Percentiles rank a stretch among this genome's conserved stretches.
Evolutionary conservation across 2,888 invertebrate species (phyloP).

Genomic region (Yponomeuta malinellus): DNA sequence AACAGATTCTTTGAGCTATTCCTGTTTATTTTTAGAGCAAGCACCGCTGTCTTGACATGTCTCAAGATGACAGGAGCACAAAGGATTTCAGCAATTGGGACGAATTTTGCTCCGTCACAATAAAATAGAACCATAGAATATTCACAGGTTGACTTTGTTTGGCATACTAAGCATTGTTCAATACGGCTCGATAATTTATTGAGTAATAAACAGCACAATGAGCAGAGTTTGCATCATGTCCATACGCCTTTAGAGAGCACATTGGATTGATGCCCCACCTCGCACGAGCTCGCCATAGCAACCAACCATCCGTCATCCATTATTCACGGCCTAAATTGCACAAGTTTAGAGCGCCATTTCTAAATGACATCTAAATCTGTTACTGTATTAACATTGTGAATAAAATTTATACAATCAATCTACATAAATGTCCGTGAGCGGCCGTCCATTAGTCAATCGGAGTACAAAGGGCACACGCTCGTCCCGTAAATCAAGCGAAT

Average conservation of each 20-base stretch:
- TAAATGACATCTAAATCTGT: constrained; percentile 77
- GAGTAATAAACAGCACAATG: constrained; percentile 13
- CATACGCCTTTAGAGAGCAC: constrained; percentile 35
- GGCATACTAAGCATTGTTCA: neutral
- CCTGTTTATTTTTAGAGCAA: too few relatives aligned
- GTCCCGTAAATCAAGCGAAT: constrained; percentile 73
- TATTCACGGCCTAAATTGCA: constrained; percentile 75
- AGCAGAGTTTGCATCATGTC: constrained; percentile 13
- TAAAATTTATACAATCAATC: constrained; percentile 77
- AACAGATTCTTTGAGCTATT: neutral
- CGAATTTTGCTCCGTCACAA: neutral
- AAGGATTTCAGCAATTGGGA: neutral
- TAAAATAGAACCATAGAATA: neutral
- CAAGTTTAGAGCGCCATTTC: constrained; percentile 76
- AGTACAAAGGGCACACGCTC: constrained; percentile 75
- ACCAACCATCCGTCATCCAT: constrained; percentile 72
- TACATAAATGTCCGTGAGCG: constrained; percentile 76
- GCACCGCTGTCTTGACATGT: neutral
- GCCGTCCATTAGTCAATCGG: constrained; percentile 73
- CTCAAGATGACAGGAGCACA: neutral
- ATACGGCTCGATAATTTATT: constrained; percentile 12
- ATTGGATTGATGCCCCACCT: constrained; percentile 60
- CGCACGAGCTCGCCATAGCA: constrained; percentile 60
- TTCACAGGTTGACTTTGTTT: neutral
- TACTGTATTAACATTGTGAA: constrained; percentile 76